Evolutionary conservation across 2,113 vertebrate genomes (phyloP), one percentile per base, ranked within the genome.

Genomic region (Plecturocebus donacophilus): DNA sequence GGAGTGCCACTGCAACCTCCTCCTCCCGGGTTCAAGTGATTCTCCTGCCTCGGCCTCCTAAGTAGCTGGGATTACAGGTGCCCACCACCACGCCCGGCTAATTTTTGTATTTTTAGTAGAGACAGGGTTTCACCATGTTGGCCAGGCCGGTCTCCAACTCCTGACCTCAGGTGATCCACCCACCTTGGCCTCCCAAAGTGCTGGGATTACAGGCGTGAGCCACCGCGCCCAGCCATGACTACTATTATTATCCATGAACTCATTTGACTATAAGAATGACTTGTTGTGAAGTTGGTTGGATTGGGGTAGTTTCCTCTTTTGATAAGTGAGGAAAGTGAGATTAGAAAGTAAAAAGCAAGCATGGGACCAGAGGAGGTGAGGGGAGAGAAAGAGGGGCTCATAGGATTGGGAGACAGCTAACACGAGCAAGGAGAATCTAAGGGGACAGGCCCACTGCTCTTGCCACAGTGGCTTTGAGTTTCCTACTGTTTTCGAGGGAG

Each of bases 361-460:
- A 20, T 40, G 6, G 32, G 6, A 30, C 19, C 10, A 42, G 79
- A 11, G 27, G 27, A 49, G 12, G 70, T 3, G 32, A 32, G 9
- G 42, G 42, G 13, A 52, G 54, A 23, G 10, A 70, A 83, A 79
- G 47, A 83, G n/a, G 87, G 42, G 13, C 8, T 47, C 56, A 23
- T 20, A 42, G 81, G 49, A 7, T 0, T 4, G 16, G 17, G 66
- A 56, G 85, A 40, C 2, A 42, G 52, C 64, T 42, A 23, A 79
- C 54, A 2, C 0, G 12, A 0, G 40, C 6, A 64, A 47, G 30
- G 16, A n/a, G 6, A 71, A 38, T 2, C 2, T 0, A 19, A 6
- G 25, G 30, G 23, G 61, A 27, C 70, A 20, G 71, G 23, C 3
- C 70, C 8, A 2, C 19, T 35, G 16, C 32, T 42, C 12, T 14